Conservation (phyloP, 2,797 vertebrate species). For the Merluccius polli region DNA sequence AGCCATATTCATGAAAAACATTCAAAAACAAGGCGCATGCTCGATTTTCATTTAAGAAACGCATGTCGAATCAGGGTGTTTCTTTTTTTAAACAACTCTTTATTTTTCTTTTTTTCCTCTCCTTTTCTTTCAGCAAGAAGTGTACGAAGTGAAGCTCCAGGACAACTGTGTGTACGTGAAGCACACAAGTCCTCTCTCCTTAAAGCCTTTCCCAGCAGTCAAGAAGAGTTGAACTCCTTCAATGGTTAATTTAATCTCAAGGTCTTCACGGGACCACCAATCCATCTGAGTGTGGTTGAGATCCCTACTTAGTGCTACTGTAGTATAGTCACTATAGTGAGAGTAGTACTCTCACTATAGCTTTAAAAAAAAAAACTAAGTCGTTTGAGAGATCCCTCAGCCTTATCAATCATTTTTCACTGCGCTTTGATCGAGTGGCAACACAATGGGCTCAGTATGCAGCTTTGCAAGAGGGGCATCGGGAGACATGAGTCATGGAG, state of each 20-base stretch:
- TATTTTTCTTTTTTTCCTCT: constrained; percentile 11
- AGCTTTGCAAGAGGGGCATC: constrained; percentile 42
- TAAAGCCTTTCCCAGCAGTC: constrained; percentile 55
- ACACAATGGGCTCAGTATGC: constrained; percentile 29
- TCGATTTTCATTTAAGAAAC: background rate
- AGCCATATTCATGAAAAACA: background rate
- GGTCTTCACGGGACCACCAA: background rate
- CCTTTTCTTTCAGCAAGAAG: constrained; percentile 65
- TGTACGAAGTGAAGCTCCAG: constrained; percentile 72
- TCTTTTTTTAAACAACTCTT: background rate
- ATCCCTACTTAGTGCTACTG: constrained; percentile 15
- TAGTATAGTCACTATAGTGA: too few species aligned
- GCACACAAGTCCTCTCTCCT: constrained; percentile 60
- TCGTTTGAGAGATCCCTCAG: constrained; percentile 52
- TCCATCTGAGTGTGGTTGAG: constrained; percentile 5
- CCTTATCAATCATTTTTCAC: constrained; percentile 49
- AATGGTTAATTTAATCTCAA: constrained; percentile 17
- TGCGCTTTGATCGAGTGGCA: constrained; percentile 35
- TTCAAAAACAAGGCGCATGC: background rate
- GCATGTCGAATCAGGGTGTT: background rate
- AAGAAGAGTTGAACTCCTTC: constrained; percentile 48
- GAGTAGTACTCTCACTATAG: constrained; percentile 19
- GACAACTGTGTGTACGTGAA: constrained; percentile 68
- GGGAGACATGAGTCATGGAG: constrained; percentile 46
- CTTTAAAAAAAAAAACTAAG: constrained; percentile 35